These are phyloP conservation scores for Cuniculus paca DNA, from an alignment of 2,797 vertebrate genomes.

Conservation along the genomic window DNA sequence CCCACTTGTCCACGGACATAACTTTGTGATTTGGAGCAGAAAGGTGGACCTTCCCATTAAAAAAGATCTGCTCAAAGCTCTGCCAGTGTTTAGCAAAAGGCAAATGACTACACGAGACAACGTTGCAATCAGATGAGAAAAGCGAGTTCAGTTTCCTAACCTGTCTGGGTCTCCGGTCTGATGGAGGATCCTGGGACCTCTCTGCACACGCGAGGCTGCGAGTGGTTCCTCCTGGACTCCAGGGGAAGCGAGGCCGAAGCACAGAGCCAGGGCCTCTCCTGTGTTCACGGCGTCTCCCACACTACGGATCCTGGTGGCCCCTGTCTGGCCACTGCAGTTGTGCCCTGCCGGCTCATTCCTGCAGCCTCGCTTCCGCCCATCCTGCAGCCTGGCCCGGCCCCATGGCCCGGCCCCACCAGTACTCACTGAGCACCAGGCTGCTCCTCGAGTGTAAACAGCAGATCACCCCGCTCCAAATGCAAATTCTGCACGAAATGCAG, in stretches of 20 bases:
- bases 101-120: background rate
- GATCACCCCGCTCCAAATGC: background rate
- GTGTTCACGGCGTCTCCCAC: background rate
- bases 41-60: background rate
- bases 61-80: background rate
- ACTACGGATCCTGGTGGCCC: background rate
- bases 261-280: background rate
- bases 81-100: background rate
- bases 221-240: background rate
- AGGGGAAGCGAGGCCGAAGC: background rate
- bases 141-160: background rate
- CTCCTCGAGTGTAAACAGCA: accelerated
- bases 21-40: background rate
- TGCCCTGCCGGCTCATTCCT: too few species aligned
- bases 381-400: background rate
- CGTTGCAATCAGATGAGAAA: background rate
- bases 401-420: too few species aligned
- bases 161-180: background rate
- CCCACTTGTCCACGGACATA: background rate
- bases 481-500: background rate
- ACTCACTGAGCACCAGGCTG: background rate
- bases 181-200: background rate
- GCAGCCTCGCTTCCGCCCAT: too few species aligned
- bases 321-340: background rate
- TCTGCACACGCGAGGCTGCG: background rate